Conservation (phyloP, 2,797 vertebrate genomes). For the Synanceia verrucosa region DNA sequence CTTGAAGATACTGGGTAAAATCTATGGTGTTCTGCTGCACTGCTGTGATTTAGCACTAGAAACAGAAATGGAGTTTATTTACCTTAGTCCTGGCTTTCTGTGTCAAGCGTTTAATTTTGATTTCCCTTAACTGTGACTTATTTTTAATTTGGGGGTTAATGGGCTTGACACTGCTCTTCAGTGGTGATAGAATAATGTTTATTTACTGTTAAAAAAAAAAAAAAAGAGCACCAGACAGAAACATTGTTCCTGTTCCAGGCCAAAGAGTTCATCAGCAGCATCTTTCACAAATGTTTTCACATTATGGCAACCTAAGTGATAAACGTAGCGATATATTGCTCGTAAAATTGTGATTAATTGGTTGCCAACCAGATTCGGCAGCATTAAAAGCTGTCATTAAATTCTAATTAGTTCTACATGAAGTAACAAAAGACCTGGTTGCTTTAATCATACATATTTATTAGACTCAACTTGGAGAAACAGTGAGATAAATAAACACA, state of each 20-base stretch:
- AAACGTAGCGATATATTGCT: conserved; percentile 75
- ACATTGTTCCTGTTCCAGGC: neutral
- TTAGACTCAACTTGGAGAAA: conserved; percentile 66
- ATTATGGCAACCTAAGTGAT: conserved; percentile 54
- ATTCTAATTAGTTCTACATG: conserved; percentile 89
- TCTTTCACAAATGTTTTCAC: conserved; percentile 25
- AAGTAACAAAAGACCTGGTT: conserved; percentile 81
- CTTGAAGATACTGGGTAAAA: conserved; percentile 19
- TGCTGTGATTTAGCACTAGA: neutral
- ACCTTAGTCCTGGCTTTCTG: neutral
- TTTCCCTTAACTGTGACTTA: neutral
- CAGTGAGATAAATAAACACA: conserved; percentile 66
- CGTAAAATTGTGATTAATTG: conserved; percentile 86
- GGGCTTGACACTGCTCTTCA: neutral
- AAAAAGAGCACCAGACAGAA: conserved; percentile 3
- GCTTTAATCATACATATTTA: conserved; percentile 89
- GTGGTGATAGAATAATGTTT: neutral
- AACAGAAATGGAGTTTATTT: neutral
- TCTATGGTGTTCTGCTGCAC: neutral
- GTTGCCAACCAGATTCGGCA: conserved; percentile 80
- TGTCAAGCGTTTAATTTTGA: conserved; percentile 3
- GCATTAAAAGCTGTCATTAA: conserved; percentile 85
- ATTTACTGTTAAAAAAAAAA: neutral
- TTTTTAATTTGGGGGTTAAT: neutral
- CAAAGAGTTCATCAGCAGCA: conserved; percentile 9